These are phyloP conservation scores for Archivesica marissinica DNA, from an alignment of 1,140 invertebrate species.

Conservation along the genomic window DNA sequence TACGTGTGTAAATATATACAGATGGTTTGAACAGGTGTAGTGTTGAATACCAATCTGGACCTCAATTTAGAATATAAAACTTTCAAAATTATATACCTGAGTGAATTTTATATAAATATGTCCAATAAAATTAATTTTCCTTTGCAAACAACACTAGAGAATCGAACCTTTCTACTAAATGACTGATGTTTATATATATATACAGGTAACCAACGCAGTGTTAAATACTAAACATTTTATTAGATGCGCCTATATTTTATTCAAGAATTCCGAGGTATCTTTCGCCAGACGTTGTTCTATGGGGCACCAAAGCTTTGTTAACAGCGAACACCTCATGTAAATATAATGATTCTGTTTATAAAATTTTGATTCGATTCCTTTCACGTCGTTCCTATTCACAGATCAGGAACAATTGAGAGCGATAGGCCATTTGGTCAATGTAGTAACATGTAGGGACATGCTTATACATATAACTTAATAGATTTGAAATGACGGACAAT, in stretches of 20 bases:
- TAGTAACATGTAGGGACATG: no score
- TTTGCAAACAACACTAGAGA: not conserved
- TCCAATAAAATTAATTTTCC: not conserved
- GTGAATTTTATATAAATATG: not conserved
- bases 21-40: no score
- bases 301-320: not conserved
- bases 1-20: no score
- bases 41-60: no score
- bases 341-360: slow-evolving; percentile 61
- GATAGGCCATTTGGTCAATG: not conserved
- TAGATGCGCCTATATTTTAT: slow-evolving; percentile 62
- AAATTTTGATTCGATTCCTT: slow-evolving; percentile 59
- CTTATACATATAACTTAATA: no score
- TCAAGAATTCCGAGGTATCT: slow-evolving; percentile 49
- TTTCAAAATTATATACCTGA: not conserved
- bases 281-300: not conserved
- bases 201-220: slow-evolving; percentile 33
- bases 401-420: not conserved
- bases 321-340: slow-evolving; percentile 37
- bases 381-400: not conserved
- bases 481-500: no score
- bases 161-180: slow-evolving; percentile 12
- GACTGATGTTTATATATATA: slow-evolving; percentile 19
- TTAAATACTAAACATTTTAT: slow-evolving; percentile 66
- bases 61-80: no score